A percentile compares a stretch with the other conserved stretches of the same genome.
phyloP scores from a whole-genome alignment of 2,888 invertebrate species.

The Nematopogon swammerdamellus region DNA sequence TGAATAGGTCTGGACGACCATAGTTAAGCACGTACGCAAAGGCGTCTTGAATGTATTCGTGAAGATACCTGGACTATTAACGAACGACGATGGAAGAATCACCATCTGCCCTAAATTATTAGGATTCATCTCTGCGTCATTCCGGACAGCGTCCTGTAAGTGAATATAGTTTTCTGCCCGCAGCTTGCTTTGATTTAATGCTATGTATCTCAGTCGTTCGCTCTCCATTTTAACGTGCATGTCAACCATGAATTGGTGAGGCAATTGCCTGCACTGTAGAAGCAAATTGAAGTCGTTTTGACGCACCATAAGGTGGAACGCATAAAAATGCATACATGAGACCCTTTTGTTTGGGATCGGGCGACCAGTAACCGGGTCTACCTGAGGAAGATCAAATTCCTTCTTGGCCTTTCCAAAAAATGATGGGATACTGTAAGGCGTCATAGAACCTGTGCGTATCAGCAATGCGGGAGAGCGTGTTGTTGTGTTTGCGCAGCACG shows the following conservation, averaged over 20 bases:
- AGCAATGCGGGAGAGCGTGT: conserved; percentile 16
- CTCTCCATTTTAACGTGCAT: conserved; percentile 6
- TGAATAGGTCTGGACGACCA: conserved; percentile 31
- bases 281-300: conserved; percentile 9
- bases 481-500: conserved; percentile 13
- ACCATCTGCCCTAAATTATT: conserved; percentile 16
- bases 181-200: conserved; percentile 19
- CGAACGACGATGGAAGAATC: conserved; percentile 19
- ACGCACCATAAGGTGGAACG: conserved; percentile 2
- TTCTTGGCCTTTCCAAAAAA: conserved; percentile 3
- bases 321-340: conserved; percentile 3
- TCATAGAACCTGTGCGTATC: conserved; percentile 23
- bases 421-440: conserved; percentile 22
- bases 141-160: conserved; percentile 11
- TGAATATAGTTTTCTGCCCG: conserved; percentile 20
- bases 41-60: conserved; percentile 17
- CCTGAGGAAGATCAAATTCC: conserved; percentile 1
- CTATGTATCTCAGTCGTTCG: conserved; percentile 14
- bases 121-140: conserved; percentile 13
- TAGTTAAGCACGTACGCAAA: conserved; percentile 23
- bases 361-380: neutral
- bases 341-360: neutral
- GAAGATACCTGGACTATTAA: conserved; percentile 15
- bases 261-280: conserved; percentile 6
- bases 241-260: conserved; percentile 12